Evolutionary conservation across 2,888 invertebrate genomes (phyloP).

Genomic region (Mythimna lalbum): DNA sequence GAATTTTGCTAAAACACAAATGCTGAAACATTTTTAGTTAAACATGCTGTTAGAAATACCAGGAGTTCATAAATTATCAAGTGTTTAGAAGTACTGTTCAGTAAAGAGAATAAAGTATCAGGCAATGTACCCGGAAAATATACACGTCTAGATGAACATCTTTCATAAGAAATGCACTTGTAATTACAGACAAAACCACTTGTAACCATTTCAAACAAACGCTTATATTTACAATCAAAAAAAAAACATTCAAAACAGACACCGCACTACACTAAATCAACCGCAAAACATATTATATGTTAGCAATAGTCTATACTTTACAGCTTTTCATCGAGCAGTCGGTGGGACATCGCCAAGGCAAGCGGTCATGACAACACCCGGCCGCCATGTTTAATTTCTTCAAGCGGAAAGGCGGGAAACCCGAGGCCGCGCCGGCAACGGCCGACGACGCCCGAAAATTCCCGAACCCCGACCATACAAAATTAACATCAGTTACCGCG

Average conservation of each 20-base stretch:
- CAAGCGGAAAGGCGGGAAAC: slow-evolving; percentile 87
- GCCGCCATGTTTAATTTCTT: slow-evolving; percentile 87
- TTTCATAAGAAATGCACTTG: background rate
- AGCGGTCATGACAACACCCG: slow-evolving; percentile 77
- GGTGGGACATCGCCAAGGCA: slow-evolving; percentile 66
- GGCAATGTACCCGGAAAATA: slow-evolving; percentile 12
- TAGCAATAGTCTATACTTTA: slow-evolving; percentile 12
- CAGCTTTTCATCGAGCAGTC: slow-evolving; percentile 71
- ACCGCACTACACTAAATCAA: slow-evolving; percentile 51
- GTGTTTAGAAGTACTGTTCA: slow-evolving; percentile 36
- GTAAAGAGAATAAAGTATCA: slow-evolving; percentile 13
- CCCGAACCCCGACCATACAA: slow-evolving; percentile 71
- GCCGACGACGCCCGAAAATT: slow-evolving; percentile 74
- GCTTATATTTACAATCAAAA: slow-evolving; percentile 23
- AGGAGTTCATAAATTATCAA: slow-evolving; percentile 40
- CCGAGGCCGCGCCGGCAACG: slow-evolving; percentile 74
- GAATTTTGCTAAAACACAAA: slow-evolving; percentile 23
- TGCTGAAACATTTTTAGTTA: slow-evolving; percentile 15
- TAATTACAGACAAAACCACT: background rate
- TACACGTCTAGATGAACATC: background rate
- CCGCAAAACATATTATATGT: slow-evolving; percentile 12
- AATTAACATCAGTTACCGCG: slow-evolving; percentile 77
- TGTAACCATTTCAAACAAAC: background rate
- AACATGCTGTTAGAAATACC: slow-evolving; percentile 32
- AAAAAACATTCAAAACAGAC: slow-evolving; percentile 32